Base-by-base conservation (phyloP, 2,113 vertebrate genomes). In the Cephalophus harveyi region DNA sequence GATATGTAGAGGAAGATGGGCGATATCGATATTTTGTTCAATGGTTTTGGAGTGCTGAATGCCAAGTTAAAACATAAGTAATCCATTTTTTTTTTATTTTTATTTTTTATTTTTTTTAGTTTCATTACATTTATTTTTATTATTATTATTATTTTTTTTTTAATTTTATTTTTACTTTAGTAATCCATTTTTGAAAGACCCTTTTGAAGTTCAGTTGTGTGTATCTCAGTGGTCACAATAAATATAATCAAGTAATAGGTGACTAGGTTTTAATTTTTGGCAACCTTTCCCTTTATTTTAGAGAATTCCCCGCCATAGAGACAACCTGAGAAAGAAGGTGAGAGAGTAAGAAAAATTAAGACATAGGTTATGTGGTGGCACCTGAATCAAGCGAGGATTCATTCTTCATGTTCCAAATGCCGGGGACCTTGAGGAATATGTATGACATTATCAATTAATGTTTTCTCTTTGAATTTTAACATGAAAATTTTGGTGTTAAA, bases 11-110 rank as follows among this genome's bases (percentile, higher is more conserved):
- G 28, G 23, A 28, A 52, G 5, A 25, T 9, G 30, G 28, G 21
- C 6, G 11, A 5, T 43, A 15, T 0, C 1, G 4, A 16, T 52
- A 28, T 10, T 46, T 79, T 27, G 7, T 3, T 27, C 5, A 36
- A 15, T 23, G 10, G 5, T 60, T 59, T 33, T 11, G 27, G 10
- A 28, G 16, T 54, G 19, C 6, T 9, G 6, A 60, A 52, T 54
- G 12, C 5, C 11, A 88, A 50, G 0, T 23, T n/a, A 50, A 60
- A 54, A 21, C 52, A 13, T 28, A 79, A 82, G 27, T 2, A 59
- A 36, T 1, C 7, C 12, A 60, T 36, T 79, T 94, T 46, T 81
- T n/a, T n/a, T n/a, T n/a, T n/a, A n/a, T n/a, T n/a, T n/a, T n/a
- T n/a, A n/a, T n/a, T n/a, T n/a, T n/a, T n/a, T n/a, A n/a, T n/a